Evolutionary conservation across 2,113 vertebrate species (phyloP), one percentile per base, ranked within the genome.

Genomic region (Bufo bufo): DNA sequence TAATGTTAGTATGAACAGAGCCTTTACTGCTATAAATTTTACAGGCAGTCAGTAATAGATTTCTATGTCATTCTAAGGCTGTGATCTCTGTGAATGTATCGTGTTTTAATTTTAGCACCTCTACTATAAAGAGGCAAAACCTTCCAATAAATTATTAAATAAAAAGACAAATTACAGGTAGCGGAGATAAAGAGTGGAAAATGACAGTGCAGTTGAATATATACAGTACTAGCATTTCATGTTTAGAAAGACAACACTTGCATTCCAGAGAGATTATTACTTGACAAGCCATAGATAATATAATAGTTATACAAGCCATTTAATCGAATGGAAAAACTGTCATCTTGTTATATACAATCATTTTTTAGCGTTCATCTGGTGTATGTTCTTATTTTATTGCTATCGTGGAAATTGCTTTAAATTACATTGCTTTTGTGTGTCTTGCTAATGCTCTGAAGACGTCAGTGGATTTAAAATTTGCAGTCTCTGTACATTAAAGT

Each of bases 321-420:
- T 87, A 82, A 82, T 54, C 50, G 86, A 87, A 69, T 82, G 79
- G 79, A 82, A 87, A 87, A 82, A 87, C 52, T 87, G 79, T 74
- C 79, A 87, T 56, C 45, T 59, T 74, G 50, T 87, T 82, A 87
- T 82, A 82, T 75, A 82, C 63, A 74, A 82, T 69, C 13, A 14
- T 75, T 50, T 82, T 82, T 82, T 61, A 74, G 43, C 71, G 66
- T 72, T 87, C 33, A 33, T 87, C 33, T 87, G 63, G 50, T 61
- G 58, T 52, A 65, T 78, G 58, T 86, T 86, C 65, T 79, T 66
- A 56, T 23, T 78, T 86, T 79, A 79, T 78, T 78, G 66, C 74
- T 66, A 86, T 78, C 20, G 66, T 65, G 71, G 75, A 86, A 86
- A 75, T 82, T 82, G 54, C 65, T 72, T 75, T 75, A 82, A 84